Conservation (phyloP, 2,888 invertebrate species). For the Heliconius aoede region DNA sequence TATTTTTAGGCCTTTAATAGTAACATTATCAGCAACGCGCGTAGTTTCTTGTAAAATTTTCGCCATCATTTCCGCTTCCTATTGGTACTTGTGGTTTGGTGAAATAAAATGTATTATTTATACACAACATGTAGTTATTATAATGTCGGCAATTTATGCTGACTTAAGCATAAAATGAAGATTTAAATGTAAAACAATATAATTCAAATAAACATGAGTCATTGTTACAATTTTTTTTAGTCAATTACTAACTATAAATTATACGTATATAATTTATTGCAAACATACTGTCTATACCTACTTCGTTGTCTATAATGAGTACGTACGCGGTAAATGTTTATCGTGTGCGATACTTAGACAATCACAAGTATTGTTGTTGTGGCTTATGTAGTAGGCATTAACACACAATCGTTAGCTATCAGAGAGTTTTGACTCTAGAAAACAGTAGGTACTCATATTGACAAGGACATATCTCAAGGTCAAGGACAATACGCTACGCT, state of each 20-base stretch:
- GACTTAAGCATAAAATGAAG: too few relatives aligned
- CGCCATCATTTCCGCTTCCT: background rate
- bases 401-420: background rate
- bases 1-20: too few relatives aligned
- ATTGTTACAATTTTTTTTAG: background rate
- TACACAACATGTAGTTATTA: background rate
- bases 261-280: slow-evolving; percentile 7
- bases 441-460: background rate
- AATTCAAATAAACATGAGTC: slow-evolving; percentile 1
- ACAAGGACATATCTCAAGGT: too few relatives aligned
- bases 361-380: background rate
- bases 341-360: background rate
- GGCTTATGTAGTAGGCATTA: background rate
- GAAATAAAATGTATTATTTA: background rate
- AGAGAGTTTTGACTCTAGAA: background rate
- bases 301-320: background rate
- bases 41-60: background rate
- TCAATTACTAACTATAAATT: background rate
- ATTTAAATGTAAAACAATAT: background rate
- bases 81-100: background rate
- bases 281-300: background rate
- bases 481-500: too few relatives aligned
- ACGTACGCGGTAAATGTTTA: background rate
- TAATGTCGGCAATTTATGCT: background rate
- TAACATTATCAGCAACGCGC: too few relatives aligned